Conservation (phyloP, 2,113 vertebrate species). For the Paramisgurnus dabryanus region DNA sequence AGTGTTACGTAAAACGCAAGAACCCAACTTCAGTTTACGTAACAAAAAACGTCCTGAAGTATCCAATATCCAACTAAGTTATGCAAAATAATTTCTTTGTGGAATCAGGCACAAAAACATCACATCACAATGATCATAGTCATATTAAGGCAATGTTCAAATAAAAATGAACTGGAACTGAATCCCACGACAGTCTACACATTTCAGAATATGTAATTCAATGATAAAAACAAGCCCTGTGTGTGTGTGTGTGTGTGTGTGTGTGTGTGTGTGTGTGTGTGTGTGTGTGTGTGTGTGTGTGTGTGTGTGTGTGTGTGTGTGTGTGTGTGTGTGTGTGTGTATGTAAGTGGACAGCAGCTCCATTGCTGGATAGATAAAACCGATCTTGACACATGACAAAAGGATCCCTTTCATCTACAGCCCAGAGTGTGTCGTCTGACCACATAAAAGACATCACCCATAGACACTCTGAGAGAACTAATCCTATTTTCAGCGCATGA, state of each 20-base stretch:
- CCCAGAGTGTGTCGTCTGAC: constrained; percentile 25
- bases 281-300: background rate
- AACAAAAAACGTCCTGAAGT: no score
- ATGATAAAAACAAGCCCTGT: background rate
- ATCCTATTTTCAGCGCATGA: constrained; percentile 41
- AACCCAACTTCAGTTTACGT: no score
- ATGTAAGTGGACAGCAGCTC: background rate
- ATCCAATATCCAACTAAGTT: no score
- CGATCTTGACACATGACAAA: constrained; percentile 33
- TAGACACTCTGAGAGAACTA: constrained; percentile 23
- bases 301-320: no score
- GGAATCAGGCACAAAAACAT: no score
- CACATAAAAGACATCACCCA: constrained; percentile 39
- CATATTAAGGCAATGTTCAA: no score
- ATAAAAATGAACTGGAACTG: background rate
- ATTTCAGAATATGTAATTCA: background rate
- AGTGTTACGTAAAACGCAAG: no score
- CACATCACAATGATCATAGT: no score
- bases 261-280: no score
- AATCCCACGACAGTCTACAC: no score
- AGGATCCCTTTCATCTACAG: constrained; percentile 29
- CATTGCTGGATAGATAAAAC: constrained; percentile 22
- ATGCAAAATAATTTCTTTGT: no score
- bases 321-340: background rate
- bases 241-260: background rate